Percentiles rank a stretch among this genome's conserved stretches.
phyloP scores from a whole-genome alignment of 1,140 invertebrate species.

The Solenopsis invicta region DNA sequence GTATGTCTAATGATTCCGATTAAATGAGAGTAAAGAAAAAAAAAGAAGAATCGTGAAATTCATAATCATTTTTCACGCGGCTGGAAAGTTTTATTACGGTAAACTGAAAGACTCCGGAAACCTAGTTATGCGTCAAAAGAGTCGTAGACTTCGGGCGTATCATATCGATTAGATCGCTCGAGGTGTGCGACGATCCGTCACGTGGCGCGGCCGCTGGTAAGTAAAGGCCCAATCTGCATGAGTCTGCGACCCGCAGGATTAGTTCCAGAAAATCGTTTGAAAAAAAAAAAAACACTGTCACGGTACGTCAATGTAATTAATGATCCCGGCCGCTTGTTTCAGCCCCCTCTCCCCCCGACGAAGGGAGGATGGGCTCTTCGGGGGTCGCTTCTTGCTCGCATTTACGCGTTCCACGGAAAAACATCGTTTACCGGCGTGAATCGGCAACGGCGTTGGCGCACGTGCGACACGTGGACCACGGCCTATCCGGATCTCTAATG shows the following conservation, averaged over 20 bases:
- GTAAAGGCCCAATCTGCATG: conserved; percentile 68
- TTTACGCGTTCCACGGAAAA: conserved; percentile 64
- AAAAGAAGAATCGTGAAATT: background rate
- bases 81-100: background rate
- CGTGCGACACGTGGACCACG: conserved; percentile 33
- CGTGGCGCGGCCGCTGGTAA: background rate
- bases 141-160: conserved; percentile 26
- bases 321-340: conserved; percentile 70
- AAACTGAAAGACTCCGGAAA: background rate
- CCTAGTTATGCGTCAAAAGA: background rate
- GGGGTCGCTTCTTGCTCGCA: conserved; percentile 43
- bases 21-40: background rate
- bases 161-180: conserved; percentile 51
- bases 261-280: conserved; percentile 72
- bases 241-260: conserved; percentile 68
- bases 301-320: conserved; percentile 76
- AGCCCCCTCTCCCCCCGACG: background rate
- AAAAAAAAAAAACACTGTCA: conserved; percentile 51
- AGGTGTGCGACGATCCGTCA: conserved; percentile 61
- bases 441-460: conserved; percentile 51
- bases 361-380: conserved; percentile 50
- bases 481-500: background rate
- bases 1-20: background rate
- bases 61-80: background rate
- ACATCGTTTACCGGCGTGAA: conserved; percentile 73